phyloP scores from a whole-genome alignment of 2,888 invertebrate species.

The Heteromyza rotundicornis region DNA sequence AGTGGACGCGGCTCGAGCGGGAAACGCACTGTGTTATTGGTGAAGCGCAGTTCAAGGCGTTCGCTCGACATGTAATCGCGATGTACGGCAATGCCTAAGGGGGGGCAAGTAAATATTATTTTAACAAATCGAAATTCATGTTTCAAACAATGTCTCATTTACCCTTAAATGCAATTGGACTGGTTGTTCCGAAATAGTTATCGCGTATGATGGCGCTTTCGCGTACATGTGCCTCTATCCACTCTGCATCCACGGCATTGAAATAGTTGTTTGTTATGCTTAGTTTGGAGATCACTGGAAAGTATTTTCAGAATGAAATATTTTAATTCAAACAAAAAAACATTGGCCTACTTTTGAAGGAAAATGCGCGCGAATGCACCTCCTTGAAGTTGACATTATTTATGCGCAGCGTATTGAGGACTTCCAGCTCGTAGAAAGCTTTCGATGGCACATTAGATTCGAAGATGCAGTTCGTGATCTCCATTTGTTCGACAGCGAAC shows the following conservation, averaged over 20 bases:
- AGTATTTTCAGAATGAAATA: background rate
- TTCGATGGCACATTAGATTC: constrained; percentile 71
- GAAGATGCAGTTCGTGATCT: constrained; percentile 69
- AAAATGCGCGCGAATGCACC: constrained; percentile 74
- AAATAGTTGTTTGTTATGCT: constrained; percentile 55
- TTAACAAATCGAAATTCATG: background rate
- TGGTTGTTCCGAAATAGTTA: constrained; percentile 56
- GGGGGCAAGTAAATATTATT: too few relatives aligned
- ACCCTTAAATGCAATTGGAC: constrained; percentile 57
- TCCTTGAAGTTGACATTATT: constrained; percentile 70
- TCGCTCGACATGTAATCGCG: constrained; percentile 54
- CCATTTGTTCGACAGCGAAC: constrained; percentile 72
- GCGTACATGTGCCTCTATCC: constrained; percentile 53
- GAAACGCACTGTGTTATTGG: constrained; percentile 53
- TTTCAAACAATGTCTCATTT: constrained; percentile 11
- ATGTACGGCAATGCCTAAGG: constrained; percentile 53
- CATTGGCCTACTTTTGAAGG: constrained; percentile 58
- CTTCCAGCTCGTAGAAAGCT: constrained; percentile 76
- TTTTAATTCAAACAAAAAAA: constrained; percentile 1
- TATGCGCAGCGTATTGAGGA: constrained; percentile 71
- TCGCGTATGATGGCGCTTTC: constrained; percentile 52
- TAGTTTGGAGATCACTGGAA: constrained; percentile 51
- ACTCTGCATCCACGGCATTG: constrained; percentile 54
- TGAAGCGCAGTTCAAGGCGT: constrained; percentile 56
- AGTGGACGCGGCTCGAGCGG: constrained; percentile 42